Conservation (phyloP, 1,140 invertebrate species). For the Hylaeus anthracinus region DNA sequence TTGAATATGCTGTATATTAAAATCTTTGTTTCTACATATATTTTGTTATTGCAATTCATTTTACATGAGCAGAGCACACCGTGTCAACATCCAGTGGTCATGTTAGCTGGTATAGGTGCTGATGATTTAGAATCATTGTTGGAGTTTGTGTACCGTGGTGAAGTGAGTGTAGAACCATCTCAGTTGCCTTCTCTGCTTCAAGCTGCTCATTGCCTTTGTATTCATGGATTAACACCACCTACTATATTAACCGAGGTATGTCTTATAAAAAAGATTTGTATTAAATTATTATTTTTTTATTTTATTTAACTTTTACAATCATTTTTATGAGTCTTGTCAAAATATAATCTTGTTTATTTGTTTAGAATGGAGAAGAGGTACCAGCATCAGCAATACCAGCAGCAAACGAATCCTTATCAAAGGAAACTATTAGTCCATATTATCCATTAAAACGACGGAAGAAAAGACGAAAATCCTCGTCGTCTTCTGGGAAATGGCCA, state of each 20-base stretch:
- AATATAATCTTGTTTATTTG: constrained; percentile 16
- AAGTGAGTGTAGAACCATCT: constrained; percentile 84
- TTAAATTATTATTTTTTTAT: too few relatives aligned
- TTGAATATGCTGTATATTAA: neutral
- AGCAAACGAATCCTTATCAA: constrained; percentile 66
- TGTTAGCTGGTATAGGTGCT: constrained; percentile 84
- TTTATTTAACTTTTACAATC: too few relatives aligned
- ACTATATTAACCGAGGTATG: constrained; percentile 80
- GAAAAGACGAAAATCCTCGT: constrained; percentile 76
- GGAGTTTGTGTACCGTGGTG: constrained; percentile 85
- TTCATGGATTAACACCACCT: constrained; percentile 83
- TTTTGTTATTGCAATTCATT: constrained; percentile 6
- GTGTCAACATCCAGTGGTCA: constrained; percentile 85
- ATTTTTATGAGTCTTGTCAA: neutral
- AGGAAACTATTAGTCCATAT: constrained; percentile 68
- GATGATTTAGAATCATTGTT: constrained; percentile 84
- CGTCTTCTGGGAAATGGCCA: constrained; percentile 75
- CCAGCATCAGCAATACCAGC: constrained; percentile 73
- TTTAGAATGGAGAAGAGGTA: constrained; percentile 76
- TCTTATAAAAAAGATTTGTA: constrained; percentile 12
- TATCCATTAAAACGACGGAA: constrained; percentile 72
- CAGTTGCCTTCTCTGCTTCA: constrained; percentile 84
- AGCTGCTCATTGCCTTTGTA: constrained; percentile 84
- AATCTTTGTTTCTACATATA: neutral
- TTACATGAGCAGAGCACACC: constrained; percentile 81